phyloP scores from a whole-genome alignment of 2,888 invertebrate genomes.

The Hoplodrina blanda region DNA sequence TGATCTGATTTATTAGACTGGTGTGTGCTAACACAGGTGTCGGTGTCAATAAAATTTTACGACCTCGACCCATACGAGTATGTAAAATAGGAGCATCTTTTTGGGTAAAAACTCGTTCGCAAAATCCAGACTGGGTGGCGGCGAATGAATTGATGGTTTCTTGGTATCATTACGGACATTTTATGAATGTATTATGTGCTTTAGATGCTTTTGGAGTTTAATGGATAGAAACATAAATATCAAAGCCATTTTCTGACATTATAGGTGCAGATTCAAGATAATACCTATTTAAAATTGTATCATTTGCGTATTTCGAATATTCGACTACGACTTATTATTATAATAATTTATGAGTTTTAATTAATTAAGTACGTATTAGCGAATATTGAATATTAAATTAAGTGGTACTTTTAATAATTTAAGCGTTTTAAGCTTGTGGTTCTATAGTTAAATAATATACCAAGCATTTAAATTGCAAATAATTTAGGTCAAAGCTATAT shows the following conservation, averaged over 20 bases:
- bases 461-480: neutral
- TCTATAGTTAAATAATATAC: conserved; percentile 8
- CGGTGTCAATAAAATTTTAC: conserved; percentile 87
- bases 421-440: neutral
- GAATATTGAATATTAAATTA: conserved; percentile 16
- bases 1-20: conserved; percentile 82
- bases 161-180: conserved; percentile 55
- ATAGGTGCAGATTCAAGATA: conserved; percentile 23
- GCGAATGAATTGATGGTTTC: conserved; percentile 76
- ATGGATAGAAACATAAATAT: conserved; percentile 39
- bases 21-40: conserved; percentile 84
- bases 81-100: conserved; percentile 79
- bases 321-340: conserved; percentile 5
- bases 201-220: conserved; percentile 41
- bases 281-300: conserved; percentile 21
- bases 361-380: conserved; percentile 11
- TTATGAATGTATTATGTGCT: conserved; percentile 50
- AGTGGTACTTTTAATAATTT: conserved; percentile 6
- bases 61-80: conserved; percentile 82
- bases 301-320: conserved; percentile 16
- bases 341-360: conserved; percentile 18
- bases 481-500: no score
- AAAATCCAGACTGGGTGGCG: conserved; percentile 88
- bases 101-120: conserved; percentile 77
- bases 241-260: conserved; percentile 25